phyloP scores from a whole-genome alignment of 2,888 invertebrate genomes.

The Drosophila algonquin region DNA sequence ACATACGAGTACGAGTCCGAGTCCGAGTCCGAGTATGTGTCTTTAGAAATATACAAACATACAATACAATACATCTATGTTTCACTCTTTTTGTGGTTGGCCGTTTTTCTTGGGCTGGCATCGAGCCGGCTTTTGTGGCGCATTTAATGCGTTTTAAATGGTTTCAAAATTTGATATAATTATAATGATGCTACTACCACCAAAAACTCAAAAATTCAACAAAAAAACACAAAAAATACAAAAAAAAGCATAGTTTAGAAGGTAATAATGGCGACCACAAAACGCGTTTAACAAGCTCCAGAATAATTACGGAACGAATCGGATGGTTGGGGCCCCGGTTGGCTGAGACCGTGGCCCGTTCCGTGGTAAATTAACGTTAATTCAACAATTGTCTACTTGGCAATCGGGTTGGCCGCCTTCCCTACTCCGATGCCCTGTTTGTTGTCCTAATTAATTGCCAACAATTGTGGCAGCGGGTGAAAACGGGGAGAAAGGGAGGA shows the following conservation, averaged over 20 bases:
- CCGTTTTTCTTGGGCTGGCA: constrained; percentile 18
- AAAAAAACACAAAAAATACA: constrained; percentile 2
- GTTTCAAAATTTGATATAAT: constrained; percentile 80
- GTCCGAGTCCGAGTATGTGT: background rate
- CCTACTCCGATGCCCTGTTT: constrained; percentile 28
- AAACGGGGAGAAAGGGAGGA: constrained; percentile 17
- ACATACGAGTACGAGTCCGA: too few species aligned
- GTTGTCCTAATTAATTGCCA: constrained; percentile 70
- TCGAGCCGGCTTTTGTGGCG: constrained; percentile 44
- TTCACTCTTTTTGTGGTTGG: constrained; percentile 31
- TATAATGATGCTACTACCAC: constrained; percentile 71
- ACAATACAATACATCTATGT: constrained; percentile 4
- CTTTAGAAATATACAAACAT: too few species aligned
- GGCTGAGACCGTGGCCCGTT: constrained; percentile 2
- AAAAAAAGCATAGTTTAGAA: constrained; percentile 17
- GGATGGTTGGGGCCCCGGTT: background rate
- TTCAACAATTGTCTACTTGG: constrained; percentile 38
- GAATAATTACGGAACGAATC: constrained; percentile 35
- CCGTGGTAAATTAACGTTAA: constrained; percentile 29
- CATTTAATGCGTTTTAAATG: constrained; percentile 81
- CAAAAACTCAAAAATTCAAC: background rate
- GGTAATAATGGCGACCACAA: constrained; percentile 22
- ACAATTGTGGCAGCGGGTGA: constrained; percentile 59
- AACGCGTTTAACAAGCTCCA: constrained; percentile 41
- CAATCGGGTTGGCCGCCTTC: constrained; percentile 12